phyloP scores from a whole-genome alignment of 2,797 vertebrate genomes.

The Thunnus albacares region DNA sequence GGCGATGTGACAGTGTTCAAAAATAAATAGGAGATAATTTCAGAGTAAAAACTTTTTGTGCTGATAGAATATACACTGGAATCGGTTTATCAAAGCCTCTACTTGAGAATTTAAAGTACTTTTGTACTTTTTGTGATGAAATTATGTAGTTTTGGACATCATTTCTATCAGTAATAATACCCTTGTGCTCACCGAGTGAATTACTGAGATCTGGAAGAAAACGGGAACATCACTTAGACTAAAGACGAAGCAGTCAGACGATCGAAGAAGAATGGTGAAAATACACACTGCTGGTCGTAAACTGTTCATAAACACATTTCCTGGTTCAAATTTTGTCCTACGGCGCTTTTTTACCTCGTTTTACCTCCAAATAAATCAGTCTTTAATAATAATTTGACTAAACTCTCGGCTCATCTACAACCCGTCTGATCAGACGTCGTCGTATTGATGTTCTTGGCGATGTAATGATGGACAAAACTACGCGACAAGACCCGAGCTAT shows the following conservation, averaged over 20 bases:
- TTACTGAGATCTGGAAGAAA: neutral
- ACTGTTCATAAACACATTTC: too few species aligned
- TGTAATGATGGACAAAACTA: too few species aligned
- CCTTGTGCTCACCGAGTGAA: neutral
- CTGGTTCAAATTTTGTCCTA: neutral
- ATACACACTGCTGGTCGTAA: neutral
- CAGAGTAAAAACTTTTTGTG: neutral
- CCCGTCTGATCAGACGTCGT: neutral
- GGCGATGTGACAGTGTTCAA: neutral
- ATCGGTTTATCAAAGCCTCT: neutral
- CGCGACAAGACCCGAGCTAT: too few species aligned
- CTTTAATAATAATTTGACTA: too few species aligned
- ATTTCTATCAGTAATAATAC: neutral
- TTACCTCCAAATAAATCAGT: neutral
- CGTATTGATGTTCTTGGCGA: too few species aligned
- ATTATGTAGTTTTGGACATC: too few species aligned
- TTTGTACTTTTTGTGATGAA: too few species aligned
- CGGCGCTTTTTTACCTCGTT: neutral
- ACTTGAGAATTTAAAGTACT: too few species aligned
- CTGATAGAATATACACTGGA: neutral
- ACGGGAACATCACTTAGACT: neutral
- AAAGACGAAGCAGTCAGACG: neutral
- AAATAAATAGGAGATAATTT: neutral
- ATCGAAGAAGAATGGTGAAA: too few species aligned
- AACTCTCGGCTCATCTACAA: neutral